Evolutionary conservation across 2,888 invertebrate genomes (phyloP), one percentile per base, ranked within the genome.

Genomic region (Rhorus exstirpatorius): DNA sequence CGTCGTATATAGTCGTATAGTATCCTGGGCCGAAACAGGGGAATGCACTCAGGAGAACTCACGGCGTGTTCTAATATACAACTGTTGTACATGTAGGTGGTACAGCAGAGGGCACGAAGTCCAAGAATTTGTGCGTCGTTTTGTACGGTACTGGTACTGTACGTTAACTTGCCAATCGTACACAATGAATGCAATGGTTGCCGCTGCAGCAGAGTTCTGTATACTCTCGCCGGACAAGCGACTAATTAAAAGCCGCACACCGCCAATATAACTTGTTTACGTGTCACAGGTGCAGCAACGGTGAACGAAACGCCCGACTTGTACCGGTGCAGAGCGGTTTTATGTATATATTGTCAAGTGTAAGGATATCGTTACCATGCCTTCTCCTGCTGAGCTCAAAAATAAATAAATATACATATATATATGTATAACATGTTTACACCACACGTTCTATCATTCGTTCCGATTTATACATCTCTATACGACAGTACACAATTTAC

Each of bases 1-100:
- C 8, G 55, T 41, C 68, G 6, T 14, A 24, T 14, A 24, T 24
- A 26, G 60, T 75, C 21, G 79, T 44, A 74, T 31, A 68, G 53
- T 44, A 70, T 68, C 49, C 58, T 44, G 49, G 58, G 84, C 81
- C 87, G 72, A 86, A 89, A 91, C 90, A 90, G 83, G 84, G 87
- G 86, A 89, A 87, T 87, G 89, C 89, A 90, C 89, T 90, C 88
- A 86, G 81, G 74, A 75, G 51, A 65, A 83, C 79, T 81, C 60
- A 76, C 70, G 70, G 72, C n/a, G n/a, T 41, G 63, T 81, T 81
- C 76, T 68, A 83, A 76, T 75, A 24, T 74, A 86, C 83, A 71
- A 71, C 61, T 55, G 49, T 49, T 61, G 81, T 53, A 79, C 58
- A 80, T 74, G 75, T 80, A 74, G 35, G 65, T 19, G 58, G 65